Percentiles rank a stretch among this genome's conserved stretches.
Conservation (phyloP, 2,888 invertebrate species). For the Amaurobius ferox region DNA sequence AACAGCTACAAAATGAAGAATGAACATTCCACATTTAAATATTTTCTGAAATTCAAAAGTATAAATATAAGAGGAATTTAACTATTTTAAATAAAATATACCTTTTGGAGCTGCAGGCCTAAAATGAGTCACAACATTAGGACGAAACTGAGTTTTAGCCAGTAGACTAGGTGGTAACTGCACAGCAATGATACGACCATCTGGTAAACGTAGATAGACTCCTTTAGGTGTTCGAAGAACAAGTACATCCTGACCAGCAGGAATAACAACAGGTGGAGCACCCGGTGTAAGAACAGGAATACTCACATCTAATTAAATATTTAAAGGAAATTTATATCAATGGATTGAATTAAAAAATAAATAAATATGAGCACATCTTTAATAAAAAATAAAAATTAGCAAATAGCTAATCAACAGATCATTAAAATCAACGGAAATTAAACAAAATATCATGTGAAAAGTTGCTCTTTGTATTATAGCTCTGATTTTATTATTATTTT, state of each 20-base stretch:
- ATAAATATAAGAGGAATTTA: no score
- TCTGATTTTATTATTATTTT: no score
- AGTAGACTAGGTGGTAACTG: conserved; percentile 74
- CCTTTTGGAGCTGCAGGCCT: conserved; percentile 64
- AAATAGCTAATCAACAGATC: no score
- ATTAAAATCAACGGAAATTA: not conserved
- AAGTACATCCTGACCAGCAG: conserved; percentile 95
- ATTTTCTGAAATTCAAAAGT: no score
- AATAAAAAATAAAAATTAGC: no score
- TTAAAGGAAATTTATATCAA: not conserved
- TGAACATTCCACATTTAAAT: no score
- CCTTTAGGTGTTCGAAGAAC: conserved; percentile 96
- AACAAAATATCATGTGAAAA: no score
- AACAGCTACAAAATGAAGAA: no score
- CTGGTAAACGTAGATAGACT: conserved; percentile 95
- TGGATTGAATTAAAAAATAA: no score
- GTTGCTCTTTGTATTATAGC: no score
- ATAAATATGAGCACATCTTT: no score
- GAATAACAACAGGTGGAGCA: conserved; percentile 91
- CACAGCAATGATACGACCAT: conserved; percentile 96
- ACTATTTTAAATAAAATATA: conserved; percentile 13
- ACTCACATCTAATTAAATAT: conserved; percentile 85
- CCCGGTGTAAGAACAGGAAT: conserved; percentile 94
- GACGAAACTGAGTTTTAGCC: conserved; percentile 67
- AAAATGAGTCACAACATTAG: conserved; percentile 69